A percentile compares a stretch with the other conserved stretches of the same genome.
phyloP scores from a whole-genome alignment of 2,888 invertebrate genomes.

The Boloria selene region DNA sequence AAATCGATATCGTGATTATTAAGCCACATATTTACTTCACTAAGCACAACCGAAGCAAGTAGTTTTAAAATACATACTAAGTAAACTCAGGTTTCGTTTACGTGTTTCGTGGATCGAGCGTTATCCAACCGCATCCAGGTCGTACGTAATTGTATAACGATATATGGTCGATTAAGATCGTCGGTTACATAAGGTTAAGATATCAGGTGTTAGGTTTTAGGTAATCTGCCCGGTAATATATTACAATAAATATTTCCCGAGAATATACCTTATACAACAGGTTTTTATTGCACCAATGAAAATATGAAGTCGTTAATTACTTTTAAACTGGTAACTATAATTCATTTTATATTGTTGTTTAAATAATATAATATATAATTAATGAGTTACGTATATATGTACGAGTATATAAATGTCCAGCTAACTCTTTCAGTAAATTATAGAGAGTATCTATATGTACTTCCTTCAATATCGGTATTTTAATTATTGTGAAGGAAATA shows the following conservation, averaged over 20 bases:
- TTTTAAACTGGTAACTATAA: too few relatives aligned
- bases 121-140: constrained; percentile 44
- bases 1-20: constrained; percentile 27
- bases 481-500: too few relatives aligned
- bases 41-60: constrained; percentile 31
- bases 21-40: constrained; percentile 35
- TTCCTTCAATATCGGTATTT: too few relatives aligned
- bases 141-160: constrained; percentile 43
- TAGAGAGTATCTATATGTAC: too few relatives aligned
- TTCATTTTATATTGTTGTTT: too few relatives aligned
- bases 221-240: constrained; percentile 17
- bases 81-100: constrained; percentile 30
- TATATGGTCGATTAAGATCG: constrained; percentile 41
- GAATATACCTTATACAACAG: background rate
- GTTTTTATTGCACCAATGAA: background rate
- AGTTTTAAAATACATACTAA: constrained; percentile 34
- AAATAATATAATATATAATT: too few relatives aligned
- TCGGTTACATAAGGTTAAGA: constrained; percentile 34
- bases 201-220: constrained; percentile 34
- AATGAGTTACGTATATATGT: too few relatives aligned
- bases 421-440: too few relatives aligned
- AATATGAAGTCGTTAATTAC: too few relatives aligned
- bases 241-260: background rate
- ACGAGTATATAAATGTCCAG: too few relatives aligned
- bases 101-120: constrained; percentile 30